These are phyloP conservation scores for Caerostris extrusa DNA, from an alignment of 1,140 invertebrate genomes.

Conservation along the genomic window DNA sequence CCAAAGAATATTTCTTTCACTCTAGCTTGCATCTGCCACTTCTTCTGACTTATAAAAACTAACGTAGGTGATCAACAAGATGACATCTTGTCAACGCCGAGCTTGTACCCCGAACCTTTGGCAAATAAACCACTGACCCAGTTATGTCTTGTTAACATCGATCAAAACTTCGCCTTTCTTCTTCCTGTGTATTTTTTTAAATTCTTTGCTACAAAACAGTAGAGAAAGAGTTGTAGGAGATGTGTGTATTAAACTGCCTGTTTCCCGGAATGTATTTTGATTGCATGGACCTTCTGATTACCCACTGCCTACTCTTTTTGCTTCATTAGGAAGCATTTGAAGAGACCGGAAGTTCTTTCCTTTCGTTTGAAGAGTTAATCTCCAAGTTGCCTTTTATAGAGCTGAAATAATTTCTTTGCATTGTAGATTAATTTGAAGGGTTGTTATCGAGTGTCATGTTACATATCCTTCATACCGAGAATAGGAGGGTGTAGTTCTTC, in stretches of 20 bases:
- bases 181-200: background rate
- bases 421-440: slow-evolving; percentile 18
- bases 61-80: slow-evolving; percentile 53
- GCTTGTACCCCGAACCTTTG: background rate
- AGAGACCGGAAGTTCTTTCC: slow-evolving; percentile 39
- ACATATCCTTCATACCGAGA: slow-evolving; percentile 20
- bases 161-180: slow-evolving; percentile 31
- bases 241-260: slow-evolving; percentile 22
- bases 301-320: slow-evolving; percentile 40
- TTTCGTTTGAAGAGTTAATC: slow-evolving; percentile 5
- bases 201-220: background rate
- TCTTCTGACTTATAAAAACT: slow-evolving; percentile 20
- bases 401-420: slow-evolving; percentile 11
- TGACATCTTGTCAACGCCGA: slow-evolving; percentile 22
- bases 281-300: slow-evolving; percentile 16
- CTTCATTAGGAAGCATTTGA: slow-evolving; percentile 49
- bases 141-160: slow-evolving; percentile 42
- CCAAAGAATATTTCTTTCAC: background rate
- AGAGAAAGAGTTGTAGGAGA: background rate
- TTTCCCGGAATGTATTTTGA: slow-evolving; percentile 49
- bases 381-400: slow-evolving; percentile 32
- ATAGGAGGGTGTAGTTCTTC: slow-evolving; percentile 10
- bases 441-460: slow-evolving; percentile 31
- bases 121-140: slow-evolving; percentile 63
- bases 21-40: background rate